Evolutionary conservation across 2,113 vertebrate species (phyloP).

Genomic region (Indri indri): DNA sequence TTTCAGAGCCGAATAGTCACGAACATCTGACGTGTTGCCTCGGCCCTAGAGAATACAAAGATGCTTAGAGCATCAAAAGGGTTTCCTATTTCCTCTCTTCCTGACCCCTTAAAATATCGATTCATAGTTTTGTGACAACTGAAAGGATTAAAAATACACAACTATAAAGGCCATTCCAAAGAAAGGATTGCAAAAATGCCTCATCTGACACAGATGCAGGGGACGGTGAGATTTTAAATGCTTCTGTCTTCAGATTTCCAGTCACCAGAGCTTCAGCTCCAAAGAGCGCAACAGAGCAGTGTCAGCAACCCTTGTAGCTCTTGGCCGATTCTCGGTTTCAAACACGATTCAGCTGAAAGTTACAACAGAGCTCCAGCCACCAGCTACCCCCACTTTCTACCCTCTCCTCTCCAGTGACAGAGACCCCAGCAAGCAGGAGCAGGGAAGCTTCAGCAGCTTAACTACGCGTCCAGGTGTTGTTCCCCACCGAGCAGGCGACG

Average conservation of each 20-base stretch:
- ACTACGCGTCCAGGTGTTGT: accelerated
- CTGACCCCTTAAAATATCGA: not conserved
- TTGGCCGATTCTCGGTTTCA: not conserved
- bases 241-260: not conserved
- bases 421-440: not conserved
- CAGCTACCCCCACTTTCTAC: not conserved
- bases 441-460: not conserved
- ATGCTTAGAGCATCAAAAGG: not conserved
- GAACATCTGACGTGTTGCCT: not conserved
- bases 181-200: not conserved
- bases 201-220: not conserved
- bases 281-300: not conserved
- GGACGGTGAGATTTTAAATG: not conserved
- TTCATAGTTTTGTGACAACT: not conserved
- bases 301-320: not conserved
- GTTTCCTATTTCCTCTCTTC: not conserved
- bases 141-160: not conserved
- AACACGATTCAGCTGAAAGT: not conserved
- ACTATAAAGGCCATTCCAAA: not conserved
- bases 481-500: not conserved
- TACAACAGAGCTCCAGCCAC: not conserved
- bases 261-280: not conserved
- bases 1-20: not conserved
- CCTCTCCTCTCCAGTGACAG: not conserved
- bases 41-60: not conserved